Evolutionary conservation across 2,797 vertebrate species (phyloP), one percentile per base, ranked within the genome.

Genomic region (Gambusia yucatana): DNA sequence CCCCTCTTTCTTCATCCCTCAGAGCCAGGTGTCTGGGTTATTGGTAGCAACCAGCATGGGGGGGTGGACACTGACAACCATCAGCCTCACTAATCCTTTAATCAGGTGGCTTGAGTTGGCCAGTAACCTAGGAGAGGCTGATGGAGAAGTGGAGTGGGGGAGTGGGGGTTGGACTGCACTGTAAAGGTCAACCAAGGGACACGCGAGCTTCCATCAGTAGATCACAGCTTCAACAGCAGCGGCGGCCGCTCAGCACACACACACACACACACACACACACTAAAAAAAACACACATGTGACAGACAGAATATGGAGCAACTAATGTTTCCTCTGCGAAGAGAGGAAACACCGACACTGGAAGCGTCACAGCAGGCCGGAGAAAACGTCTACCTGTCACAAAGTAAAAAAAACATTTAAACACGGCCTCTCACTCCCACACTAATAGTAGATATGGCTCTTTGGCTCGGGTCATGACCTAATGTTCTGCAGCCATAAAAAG

Each of bases 81-180:
- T 93, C 92, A 92, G 92, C 83, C 75, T 67, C 79, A 76, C 86
- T 95, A 96, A 96, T 96, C 96, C 94, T 79, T 92, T 95, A 95
- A 95, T 95, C 94, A 94, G 94, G 93, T 92, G 92, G 91, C 91
- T 83, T 84, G 84, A 91, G 92, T 88, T 90, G 89, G 88, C 88
- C 80, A 91, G 89, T 87, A 89, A 91, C 91, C 88, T 86, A 89
- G 91, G 88, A 92, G 85, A 92, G 86, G 92, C 86, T 90, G 87
- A 82, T 77, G 89, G 86, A 91, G 90, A 91, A 90, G 92, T 72
- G 86, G 85, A 90, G 93, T 82, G 44, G 57, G 4, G n/a, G 46
- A 50, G 70, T 17, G 81, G 74, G 39, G 79, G 78, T 87, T 3
- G 84, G 86, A 83, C 72, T 36, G 79, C 81, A 82, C 90, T 85